Percentiles rank a stretch among this genome's conserved stretches.
phyloP scores from a whole-genome alignment of 2,888 invertebrate species.

The Sisyra nigra region DNA sequence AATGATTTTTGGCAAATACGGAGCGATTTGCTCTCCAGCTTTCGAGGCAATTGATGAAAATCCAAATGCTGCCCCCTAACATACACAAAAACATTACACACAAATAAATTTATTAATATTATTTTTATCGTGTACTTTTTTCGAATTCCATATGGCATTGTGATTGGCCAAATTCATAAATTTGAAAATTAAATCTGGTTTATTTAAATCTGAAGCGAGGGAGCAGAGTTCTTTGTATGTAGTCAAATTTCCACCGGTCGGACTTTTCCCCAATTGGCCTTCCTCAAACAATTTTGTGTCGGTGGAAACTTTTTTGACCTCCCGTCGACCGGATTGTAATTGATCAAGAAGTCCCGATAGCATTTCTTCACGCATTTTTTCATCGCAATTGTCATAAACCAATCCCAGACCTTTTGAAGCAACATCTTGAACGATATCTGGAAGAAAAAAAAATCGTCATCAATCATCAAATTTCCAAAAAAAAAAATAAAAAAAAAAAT shows the following conservation, averaged over 20 bases:
- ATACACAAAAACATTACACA: neutral
- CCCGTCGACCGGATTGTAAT: slow-evolving; percentile 60
- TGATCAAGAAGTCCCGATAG: slow-evolving; percentile 68
- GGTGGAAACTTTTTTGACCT: slow-evolving; percentile 55
- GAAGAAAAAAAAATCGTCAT: slow-evolving; percentile 11
- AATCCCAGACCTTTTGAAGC: slow-evolving; percentile 82
- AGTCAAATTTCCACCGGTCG: slow-evolving; percentile 75
- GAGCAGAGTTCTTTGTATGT: slow-evolving; percentile 92
- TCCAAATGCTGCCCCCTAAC: slow-evolving; percentile 75
- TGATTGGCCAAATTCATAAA: slow-evolving; percentile 94
- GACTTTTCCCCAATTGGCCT: slow-evolving; percentile 70
- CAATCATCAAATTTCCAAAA: neutral
- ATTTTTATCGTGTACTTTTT: slow-evolving; percentile 39
- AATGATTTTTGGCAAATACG: slow-evolving; percentile 69
- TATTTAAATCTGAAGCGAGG: slow-evolving; percentile 83
- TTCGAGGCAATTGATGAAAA: slow-evolving; percentile 73
- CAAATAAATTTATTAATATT: neutral
- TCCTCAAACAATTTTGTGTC: slow-evolving; percentile 82
- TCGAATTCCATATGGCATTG: slow-evolving; percentile 88
- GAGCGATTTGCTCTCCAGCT: slow-evolving; percentile 68
- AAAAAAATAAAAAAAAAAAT: neutral
- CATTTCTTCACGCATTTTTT: slow-evolving; percentile 50
- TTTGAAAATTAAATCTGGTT: slow-evolving; percentile 88
- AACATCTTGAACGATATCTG: slow-evolving; percentile 86
- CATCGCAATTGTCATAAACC: slow-evolving; percentile 68